A percentile compares a stretch with the other conserved stretches of the same genome.
Evolutionary conservation across 2,113 vertebrate genomes (phyloP).

Genomic region (Seriola aureovittata): DNA sequence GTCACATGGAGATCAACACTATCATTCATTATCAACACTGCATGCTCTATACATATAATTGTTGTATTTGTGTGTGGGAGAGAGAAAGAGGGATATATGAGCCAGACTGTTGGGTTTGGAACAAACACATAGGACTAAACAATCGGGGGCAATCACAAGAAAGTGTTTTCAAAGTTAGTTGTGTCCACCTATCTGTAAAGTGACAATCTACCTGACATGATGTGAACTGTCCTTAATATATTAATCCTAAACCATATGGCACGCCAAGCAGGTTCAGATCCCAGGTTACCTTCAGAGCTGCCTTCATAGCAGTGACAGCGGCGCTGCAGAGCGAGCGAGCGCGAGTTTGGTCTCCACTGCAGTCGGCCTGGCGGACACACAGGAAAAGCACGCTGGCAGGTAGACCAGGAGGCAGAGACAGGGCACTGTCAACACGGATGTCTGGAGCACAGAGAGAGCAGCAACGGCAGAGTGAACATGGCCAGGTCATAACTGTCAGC

Average conservation of each 20-base stretch:
- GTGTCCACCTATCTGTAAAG: not conserved
- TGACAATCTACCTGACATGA: slow-evolving; percentile 25
- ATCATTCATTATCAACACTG: too few relatives aligned
- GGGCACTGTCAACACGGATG: slow-evolving; percentile 73
- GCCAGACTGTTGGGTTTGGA: not conserved
- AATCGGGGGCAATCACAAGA: not conserved
- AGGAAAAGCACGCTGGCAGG: slow-evolving; percentile 84
- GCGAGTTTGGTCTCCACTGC: slow-evolving; percentile 61
- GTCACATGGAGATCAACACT: not conserved
- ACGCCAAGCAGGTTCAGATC: not conserved
- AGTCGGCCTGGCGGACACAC: slow-evolving; percentile 83
- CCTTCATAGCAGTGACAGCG: slow-evolving; percentile 79
- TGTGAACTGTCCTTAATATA: slow-evolving; percentile 23
- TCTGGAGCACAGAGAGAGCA: slow-evolving; percentile 73
- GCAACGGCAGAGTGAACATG: slow-evolving; percentile 3
- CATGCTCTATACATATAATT: too few relatives aligned
- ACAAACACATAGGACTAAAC: slow-evolving; percentile 15
- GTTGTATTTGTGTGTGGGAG: not conserved
- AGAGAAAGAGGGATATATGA: not conserved
- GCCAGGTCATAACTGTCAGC: slow-evolving; percentile 22
- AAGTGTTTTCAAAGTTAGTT: slow-evolving; percentile 48
- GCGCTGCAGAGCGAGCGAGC: slow-evolving; percentile 74
- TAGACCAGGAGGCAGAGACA: slow-evolving; percentile 78
- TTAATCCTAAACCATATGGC: slow-evolving; percentile 47
- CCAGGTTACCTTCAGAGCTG: slow-evolving; percentile 83